Conservation (phyloP, 2,113 vertebrate genomes). For the Vireo altiloquus region DNA sequence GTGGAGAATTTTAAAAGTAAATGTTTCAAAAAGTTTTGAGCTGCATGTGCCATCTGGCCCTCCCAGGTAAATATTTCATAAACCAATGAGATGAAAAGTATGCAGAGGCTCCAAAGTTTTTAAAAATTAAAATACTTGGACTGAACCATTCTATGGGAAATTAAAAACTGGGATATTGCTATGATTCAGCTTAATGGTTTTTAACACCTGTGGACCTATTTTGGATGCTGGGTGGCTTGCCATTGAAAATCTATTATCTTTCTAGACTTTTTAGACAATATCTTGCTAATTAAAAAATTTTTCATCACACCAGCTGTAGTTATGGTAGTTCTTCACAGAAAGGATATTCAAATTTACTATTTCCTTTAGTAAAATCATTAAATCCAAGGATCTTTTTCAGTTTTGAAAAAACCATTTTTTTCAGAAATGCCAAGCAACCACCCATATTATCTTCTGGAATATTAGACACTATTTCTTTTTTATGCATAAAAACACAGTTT, state of each 20-base stretch:
- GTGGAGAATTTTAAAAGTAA: background rate
- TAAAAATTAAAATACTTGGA: background rate
- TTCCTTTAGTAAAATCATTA: background rate
- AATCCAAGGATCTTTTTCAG: background rate
- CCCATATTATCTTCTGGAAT: background rate
- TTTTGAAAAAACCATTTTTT: background rate
- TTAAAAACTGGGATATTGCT: background rate
- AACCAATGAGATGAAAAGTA: background rate
- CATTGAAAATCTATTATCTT: background rate
- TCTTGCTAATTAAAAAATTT: background rate
- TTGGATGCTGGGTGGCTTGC: background rate
- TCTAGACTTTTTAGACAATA: background rate
- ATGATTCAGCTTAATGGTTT: background rate
- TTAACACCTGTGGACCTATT: background rate
- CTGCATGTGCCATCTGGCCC: fast-evolving
- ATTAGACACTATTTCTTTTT: background rate
- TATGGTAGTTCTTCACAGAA: background rate
- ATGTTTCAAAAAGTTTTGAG: background rate
- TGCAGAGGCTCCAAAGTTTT: background rate
- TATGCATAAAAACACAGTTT: background rate
- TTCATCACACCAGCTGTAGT: background rate
- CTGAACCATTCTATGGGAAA: background rate
- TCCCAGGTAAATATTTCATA: background rate
- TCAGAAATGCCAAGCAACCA: background rate
- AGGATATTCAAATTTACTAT: background rate